Conservation (phyloP, 2,113 vertebrate genomes). For the Centropus unirufus region DNA sequence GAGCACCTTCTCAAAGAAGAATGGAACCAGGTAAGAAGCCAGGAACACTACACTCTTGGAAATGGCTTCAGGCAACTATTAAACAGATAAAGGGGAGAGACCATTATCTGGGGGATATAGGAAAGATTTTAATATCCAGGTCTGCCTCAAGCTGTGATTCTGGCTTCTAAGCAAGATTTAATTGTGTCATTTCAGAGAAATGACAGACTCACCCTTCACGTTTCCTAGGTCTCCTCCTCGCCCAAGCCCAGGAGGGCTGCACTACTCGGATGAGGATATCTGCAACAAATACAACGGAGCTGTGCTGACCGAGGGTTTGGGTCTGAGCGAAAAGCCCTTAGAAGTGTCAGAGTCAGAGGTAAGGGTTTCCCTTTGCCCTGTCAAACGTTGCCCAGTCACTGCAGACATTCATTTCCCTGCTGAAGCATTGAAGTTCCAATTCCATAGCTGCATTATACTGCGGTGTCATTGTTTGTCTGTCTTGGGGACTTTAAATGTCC, state of each 20-base stretch:
- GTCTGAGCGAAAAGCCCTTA: constrained; percentile 87
- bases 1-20: constrained; percentile 92
- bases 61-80: background rate
- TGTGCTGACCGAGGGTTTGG: constrained; percentile 85
- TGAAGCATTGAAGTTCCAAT: background rate
- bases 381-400: background rate
- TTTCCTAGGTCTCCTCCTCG: constrained; percentile 89
- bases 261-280: constrained; percentile 95
- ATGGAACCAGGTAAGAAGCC: constrained; percentile 86
- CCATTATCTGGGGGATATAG: background rate
- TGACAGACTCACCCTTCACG: background rate
- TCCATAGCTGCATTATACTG: background rate
- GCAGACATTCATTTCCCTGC: background rate
- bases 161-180: background rate
- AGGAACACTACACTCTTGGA: background rate
- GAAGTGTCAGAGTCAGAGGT: constrained; percentile 94
- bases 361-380: background rate
- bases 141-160: background rate
- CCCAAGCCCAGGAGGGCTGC: constrained; percentile 92
- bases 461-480: background rate
- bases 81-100: background rate
- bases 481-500: background rate
- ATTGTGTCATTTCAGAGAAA: background rate
- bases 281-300: constrained; percentile 93
- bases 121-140: background rate